Evolutionary conservation across 2,113 vertebrate genomes (phyloP), one percentile per base, ranked within the genome.

Genomic region (Onychorhynchus coronatus): DNA sequence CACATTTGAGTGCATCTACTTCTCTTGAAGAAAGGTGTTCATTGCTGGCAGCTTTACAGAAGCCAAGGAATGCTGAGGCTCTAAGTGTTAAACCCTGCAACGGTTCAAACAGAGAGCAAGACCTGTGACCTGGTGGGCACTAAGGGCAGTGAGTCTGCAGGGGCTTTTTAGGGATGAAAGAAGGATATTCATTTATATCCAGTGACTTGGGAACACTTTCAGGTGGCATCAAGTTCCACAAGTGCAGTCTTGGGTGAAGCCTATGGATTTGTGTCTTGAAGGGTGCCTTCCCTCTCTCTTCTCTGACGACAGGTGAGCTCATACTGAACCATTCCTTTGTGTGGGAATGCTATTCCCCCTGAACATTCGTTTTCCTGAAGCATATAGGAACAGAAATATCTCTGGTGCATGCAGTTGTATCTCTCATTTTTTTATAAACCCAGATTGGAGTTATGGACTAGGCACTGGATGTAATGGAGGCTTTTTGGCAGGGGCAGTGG

Each of bases 171-270:
- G 66, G 66, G 21, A 52, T 83, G 61, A 84, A 68, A 47, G 35
- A 65, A 73, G 28, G 33, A 27, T 79, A 16, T 67, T 75, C 1
- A 1, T 76, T 68, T 65, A 25, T 65, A 63, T 67, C 20, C 33
- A 41, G 20, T 28, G 68, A 8, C 49, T 70, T 76, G 70, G 41
- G 25, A 77, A 86, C 47, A 42, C 67, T 83, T 89, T 31, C 37
- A 35, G 0, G 0, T n/a, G 12, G 4, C 27, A 13, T n/a, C 61
- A 92, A 85, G 23, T 91, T 89, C 33, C 0, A 3, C 18, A 47
- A 47, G 13, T 31, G 7, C 44, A 50, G 16, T n/a, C 30, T 35
- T 85, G 21, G 6, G 19, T 77, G 70, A 68, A 70, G 50, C 42
- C 23, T 73, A 5, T 35, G 24, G 41, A 24, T 61, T 82, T 94